A percentile compares a stretch with the other conserved stretches of the same genome.
These are phyloP conservation scores for Erpobdella octoculata DNA, from an alignment of 2,888 invertebrate genomes.

Conservation along the genomic window DNA sequence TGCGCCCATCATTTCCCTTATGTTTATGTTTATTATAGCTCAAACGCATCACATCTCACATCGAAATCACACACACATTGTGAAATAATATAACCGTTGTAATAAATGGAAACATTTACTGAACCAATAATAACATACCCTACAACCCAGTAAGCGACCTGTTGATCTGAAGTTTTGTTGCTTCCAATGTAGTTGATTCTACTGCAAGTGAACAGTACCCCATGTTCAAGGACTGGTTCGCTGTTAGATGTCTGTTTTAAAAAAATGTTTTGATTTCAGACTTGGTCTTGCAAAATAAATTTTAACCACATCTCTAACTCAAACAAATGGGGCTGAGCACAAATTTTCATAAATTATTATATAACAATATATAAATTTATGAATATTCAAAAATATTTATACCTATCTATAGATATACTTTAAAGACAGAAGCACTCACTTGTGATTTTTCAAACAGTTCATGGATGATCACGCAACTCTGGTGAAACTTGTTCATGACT, in stretches of 20 bases:
- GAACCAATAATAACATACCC: slow-evolving; percentile 57
- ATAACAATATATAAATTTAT: too few relatives aligned
- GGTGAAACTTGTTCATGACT: slow-evolving; percentile 66
- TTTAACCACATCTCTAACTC: too few relatives aligned
- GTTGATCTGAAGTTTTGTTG: slow-evolving; percentile 48
- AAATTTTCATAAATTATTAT: too few relatives aligned
- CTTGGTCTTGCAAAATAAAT: too few relatives aligned
- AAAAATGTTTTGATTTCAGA: not conserved
- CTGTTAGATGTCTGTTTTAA: not conserved
- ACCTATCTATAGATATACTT: not conserved
- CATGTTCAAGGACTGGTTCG: slow-evolving; percentile 60
- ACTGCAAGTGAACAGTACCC: slow-evolving; percentile 59
- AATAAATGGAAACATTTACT: not conserved
- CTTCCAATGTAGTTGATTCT: slow-evolving; percentile 46
- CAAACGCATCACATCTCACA: too few relatives aligned
- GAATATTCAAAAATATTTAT: not conserved
- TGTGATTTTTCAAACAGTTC: slow-evolving; percentile 18
- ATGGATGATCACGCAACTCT: slow-evolving; percentile 57
- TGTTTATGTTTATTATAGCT: too few relatives aligned
- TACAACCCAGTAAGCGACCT: slow-evolving; percentile 68
- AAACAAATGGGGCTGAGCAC: too few relatives aligned
- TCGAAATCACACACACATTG: too few relatives aligned
- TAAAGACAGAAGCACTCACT: not conserved
- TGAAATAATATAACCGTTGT: too few relatives aligned
- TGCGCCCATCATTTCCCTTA: too few relatives aligned